phyloP scores from a whole-genome alignment of 1,140 invertebrate species.

The Zaprionus davidi region DNA sequence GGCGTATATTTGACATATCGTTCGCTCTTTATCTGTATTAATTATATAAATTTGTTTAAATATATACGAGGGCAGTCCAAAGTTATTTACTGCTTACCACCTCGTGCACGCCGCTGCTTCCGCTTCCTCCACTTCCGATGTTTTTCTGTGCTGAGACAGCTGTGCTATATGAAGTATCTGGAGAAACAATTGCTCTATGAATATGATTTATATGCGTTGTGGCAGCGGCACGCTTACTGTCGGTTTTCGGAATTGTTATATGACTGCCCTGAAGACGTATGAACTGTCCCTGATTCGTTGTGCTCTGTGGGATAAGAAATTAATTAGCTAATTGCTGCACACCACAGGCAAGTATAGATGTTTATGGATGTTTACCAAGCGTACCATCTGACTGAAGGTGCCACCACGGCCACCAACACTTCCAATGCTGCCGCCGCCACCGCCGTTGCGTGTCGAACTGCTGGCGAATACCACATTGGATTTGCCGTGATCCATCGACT shows the following conservation, averaged over 20 bases:
- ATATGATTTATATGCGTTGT: not conserved
- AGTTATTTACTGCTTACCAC: slow-evolving; percentile 48
- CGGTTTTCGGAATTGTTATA: slow-evolving; percentile 70
- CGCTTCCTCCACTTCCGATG: slow-evolving; percentile 26
- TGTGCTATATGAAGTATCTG: slow-evolving; percentile 71
- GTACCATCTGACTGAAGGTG: slow-evolving; percentile 78
- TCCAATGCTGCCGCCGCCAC: slow-evolving; percentile 33
- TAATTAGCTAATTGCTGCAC: not conserved
- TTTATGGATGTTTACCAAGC: not conserved
- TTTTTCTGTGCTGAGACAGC: slow-evolving; percentile 67
- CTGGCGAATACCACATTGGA: slow-evolving; percentile 58
- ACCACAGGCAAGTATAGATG: not conserved
- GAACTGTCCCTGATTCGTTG: slow-evolving; percentile 73
- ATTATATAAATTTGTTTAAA: not conserved
- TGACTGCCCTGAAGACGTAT: slow-evolving; percentile 72
- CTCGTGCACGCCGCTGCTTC: slow-evolving; percentile 45
- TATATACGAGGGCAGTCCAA: not conserved
- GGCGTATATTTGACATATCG: slow-evolving; percentile 70
- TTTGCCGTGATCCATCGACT: slow-evolving; percentile 54
- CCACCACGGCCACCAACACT: slow-evolving; percentile 66
- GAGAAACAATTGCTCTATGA: slow-evolving; percentile 9
- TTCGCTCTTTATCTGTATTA: slow-evolving; percentile 53
- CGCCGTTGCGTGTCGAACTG: slow-evolving; percentile 49
- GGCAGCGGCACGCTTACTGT: slow-evolving; percentile 55
- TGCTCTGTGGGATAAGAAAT: slow-evolving; percentile 31